A percentile compares a stretch with the other conserved stretches of the same genome.
Evolutionary conservation across 2,797 vertebrate genomes (phyloP).

Genomic region (Spheniscus humboldti): DNA sequence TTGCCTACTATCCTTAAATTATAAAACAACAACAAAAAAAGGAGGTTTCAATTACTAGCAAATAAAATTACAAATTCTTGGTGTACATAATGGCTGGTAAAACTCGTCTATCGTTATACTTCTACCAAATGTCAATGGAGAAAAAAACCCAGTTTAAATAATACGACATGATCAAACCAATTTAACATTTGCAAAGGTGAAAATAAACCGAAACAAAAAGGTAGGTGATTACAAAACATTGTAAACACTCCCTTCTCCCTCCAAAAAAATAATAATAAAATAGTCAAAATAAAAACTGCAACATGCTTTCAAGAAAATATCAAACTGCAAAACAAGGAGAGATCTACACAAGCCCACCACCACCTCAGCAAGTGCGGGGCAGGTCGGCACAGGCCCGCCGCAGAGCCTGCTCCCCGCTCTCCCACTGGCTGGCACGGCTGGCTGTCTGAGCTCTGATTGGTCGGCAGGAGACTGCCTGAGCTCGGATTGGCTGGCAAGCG

Average conservation of each 20-base stretch:
- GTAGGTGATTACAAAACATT: conserved; percentile 63
- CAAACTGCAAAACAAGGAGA: conserved; percentile 60
- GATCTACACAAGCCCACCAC: conserved; percentile 33
- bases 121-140: conserved; percentile 54
- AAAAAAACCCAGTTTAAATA: conserved; percentile 63
- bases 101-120: conserved; percentile 43
- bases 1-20: conserved; percentile 68
- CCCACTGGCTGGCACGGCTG: neutral
- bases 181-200: conserved; percentile 68
- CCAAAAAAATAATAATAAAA: conserved; percentile 36
- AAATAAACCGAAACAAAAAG: conserved; percentile 62
- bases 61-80: conserved; percentile 64
- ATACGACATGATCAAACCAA: conserved; percentile 66
- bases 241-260: conserved; percentile 70
- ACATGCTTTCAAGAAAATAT: conserved; percentile 74
- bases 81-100: conserved; percentile 66
- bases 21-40: conserved; percentile 68
- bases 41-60: conserved; percentile 53
- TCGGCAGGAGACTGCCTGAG: neutral
- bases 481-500: conserved; percentile 15
- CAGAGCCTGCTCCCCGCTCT: neutral
- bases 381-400: neutral
- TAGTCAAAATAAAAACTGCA: conserved; percentile 63
- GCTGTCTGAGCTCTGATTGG: conserved; percentile 35
- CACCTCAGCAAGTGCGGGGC: neutral